phyloP scores from a whole-genome alignment of 1,140 invertebrate species.

The Xylocopa sonorina region DNA sequence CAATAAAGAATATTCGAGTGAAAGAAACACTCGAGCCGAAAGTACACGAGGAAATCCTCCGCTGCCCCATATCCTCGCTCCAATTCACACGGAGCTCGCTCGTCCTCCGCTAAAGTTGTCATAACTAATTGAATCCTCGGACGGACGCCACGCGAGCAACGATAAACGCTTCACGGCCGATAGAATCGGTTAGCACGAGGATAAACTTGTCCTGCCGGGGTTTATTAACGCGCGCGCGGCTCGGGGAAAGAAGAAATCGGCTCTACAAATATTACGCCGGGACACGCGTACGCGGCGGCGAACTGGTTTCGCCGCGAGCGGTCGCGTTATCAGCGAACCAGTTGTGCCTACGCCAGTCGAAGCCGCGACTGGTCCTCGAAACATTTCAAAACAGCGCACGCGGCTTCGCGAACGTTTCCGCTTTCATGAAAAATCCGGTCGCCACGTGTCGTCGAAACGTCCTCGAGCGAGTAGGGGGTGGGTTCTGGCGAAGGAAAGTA shows the following conservation, averaged over 20 bases:
- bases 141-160: background rate
- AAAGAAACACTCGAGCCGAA: no score
- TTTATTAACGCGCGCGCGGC: conserved; percentile 39
- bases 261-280: conserved; percentile 44
- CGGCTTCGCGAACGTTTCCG: background rate
- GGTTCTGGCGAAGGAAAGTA: background rate
- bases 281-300: conserved; percentile 6
- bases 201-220: conserved; percentile 33
- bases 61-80: background rate
- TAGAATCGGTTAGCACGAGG: conserved; percentile 18
- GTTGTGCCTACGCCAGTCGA: conserved; percentile 4
- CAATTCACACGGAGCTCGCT: background rate
- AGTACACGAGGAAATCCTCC: background rate
- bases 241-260: conserved; percentile 31
- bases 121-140: conserved; percentile 20
- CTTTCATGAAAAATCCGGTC: background rate
- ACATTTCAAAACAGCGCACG: conserved; percentile 21
- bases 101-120: background rate
- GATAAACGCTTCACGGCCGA: background rate
- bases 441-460: background rate
- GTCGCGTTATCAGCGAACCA: conserved; percentile 42
- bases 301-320: conserved; percentile 38
- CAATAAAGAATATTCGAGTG: no score
- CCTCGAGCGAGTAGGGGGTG: background rate
- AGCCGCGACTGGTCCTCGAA: conserved; percentile 6